phyloP scores from a whole-genome alignment of 2,888 invertebrate genomes.

The Orthonychiurus folsomi region DNA sequence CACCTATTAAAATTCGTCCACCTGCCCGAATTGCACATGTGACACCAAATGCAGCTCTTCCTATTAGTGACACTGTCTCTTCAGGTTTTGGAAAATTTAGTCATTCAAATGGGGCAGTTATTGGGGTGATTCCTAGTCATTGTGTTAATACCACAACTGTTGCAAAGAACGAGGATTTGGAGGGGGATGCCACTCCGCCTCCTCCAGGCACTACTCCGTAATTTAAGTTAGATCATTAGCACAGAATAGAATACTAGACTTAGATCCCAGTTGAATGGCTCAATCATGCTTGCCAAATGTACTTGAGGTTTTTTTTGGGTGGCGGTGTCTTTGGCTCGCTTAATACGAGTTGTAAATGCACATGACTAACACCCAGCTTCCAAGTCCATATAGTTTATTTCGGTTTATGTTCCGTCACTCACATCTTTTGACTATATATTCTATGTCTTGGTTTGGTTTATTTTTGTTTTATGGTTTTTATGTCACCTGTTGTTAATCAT shows the following conservation, averaged over 20 bases:
- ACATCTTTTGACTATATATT: too few relatives aligned
- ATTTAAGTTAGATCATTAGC: too few relatives aligned
- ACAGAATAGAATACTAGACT: not conserved
- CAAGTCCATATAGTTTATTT: too few relatives aligned
- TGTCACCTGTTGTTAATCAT: too few relatives aligned
- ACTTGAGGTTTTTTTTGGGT: not conserved
- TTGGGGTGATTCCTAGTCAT: not conserved
- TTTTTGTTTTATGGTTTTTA: too few relatives aligned
- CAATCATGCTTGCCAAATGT: not conserved
- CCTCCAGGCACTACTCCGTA: conserved; percentile 20
- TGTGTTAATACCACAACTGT: not conserved
- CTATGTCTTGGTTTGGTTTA: too few relatives aligned
- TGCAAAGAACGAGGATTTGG: not conserved
- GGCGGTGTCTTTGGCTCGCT: not conserved
- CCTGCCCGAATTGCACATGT: conserved; percentile 24
- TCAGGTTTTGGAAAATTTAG: not conserved
- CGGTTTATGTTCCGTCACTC: too few relatives aligned
- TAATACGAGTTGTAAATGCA: not conserved
- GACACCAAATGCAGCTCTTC: not conserved
- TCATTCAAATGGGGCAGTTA: not conserved
- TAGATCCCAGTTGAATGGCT: not conserved
- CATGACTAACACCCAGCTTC: not conserved
- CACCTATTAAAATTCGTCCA: conserved; percentile 53
- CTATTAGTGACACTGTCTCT: not conserved
- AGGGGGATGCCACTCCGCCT: conserved; percentile 11